phyloP scores from a whole-genome alignment of 2,113 vertebrate genomes.

The Lepus timidus region DNA sequence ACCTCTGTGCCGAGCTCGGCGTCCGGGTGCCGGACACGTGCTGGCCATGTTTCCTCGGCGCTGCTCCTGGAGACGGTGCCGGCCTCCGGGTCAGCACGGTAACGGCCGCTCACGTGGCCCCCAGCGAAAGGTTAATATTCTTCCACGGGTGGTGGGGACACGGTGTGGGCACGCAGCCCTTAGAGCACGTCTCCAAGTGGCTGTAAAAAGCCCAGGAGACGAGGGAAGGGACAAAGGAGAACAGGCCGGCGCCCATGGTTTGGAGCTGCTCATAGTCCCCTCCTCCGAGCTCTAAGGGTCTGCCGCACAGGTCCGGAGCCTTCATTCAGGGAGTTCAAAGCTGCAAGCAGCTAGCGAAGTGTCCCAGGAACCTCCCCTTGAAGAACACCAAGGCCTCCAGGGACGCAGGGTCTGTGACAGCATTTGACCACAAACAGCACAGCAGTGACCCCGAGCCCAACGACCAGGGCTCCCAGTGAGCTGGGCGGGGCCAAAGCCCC shows the following conservation, averaged over 20 bases:
- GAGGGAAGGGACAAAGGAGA: slow-evolving; percentile 61
- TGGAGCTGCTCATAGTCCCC: slow-evolving; percentile 56
- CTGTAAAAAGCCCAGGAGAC: slow-evolving; percentile 68
- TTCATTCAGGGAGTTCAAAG: neutral
- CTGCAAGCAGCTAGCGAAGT: neutral
- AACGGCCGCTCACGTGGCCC: slow-evolving; percentile 33
- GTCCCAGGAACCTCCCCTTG: neutral
- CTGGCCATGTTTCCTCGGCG: slow-evolving; percentile 65
- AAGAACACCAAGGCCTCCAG: neutral
- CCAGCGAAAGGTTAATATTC: slow-evolving; percentile 65
- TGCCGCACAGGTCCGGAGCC: neutral
- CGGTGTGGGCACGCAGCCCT: neutral
- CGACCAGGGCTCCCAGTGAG: neutral
- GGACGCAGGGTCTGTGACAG: neutral
- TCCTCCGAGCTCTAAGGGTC: neutral
- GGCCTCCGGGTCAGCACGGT: slow-evolving; percentile 48
- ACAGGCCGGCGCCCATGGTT: slow-evolving; percentile 45
- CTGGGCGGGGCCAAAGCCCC: neutral
- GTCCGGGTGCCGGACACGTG: neutral
- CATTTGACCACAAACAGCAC: neutral
- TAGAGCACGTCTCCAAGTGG: slow-evolving; percentile 36
- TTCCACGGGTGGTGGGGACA: slow-evolving; percentile 58
- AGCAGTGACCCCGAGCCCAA: neutral
- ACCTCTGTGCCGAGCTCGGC: too few species aligned
- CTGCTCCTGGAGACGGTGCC: slow-evolving; percentile 42